Evolutionary conservation across 2,888 invertebrate species (phyloP), one percentile per base, ranked within the genome.

Genomic region (Adelphocoris suturalis): DNA sequence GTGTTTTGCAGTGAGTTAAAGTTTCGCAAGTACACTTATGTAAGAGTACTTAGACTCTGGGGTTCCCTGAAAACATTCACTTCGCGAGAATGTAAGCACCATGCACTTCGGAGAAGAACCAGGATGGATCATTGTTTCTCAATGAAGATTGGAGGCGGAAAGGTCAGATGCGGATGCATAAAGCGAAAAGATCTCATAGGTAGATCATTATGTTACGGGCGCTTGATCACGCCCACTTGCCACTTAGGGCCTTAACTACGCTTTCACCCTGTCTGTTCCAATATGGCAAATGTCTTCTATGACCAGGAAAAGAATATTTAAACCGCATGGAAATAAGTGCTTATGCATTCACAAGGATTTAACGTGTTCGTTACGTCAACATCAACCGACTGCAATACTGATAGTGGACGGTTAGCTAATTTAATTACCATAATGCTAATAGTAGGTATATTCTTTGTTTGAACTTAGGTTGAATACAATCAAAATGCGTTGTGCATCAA

Each of bases 111-210:
- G 7, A 4, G 37, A 37, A 7, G 37, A 37, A 37, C 37, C 37
- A n/a, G 19, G 57, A 14, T 16, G 57, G 57, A 57, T 57, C 57
- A 68, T 68, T 68, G 68, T 68, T 68, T 19, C 68, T 68, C 23
- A 68, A 68, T 4, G 19, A 23, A 68, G 68, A 68, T 68, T 23
- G 23, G 23, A 68, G 68, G 19, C n/a, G 68, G 68, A 68, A 68
- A 68, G 68, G 68, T 68, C 68, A 68, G 68, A 68, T 68, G 68
- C 23, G 27, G 68, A 68, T 68, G 68, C 68, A 68, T 68, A 68
- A 68, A 68, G 68, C 68, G 68, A 23, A 68, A 68, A 68, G 68
- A 68, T 68, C 23, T 19, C 23, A 68, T 68, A 68, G 68, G 23
- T 68, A 37, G 37, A 37, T 37, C 37, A 37, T 37, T 37, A 5